Percentiles rank a stretch among this genome's conserved stretches.
Evolutionary conservation across 2,113 vertebrate genomes (phyloP).

Genomic region (Lutjanus erythropterus): DNA sequence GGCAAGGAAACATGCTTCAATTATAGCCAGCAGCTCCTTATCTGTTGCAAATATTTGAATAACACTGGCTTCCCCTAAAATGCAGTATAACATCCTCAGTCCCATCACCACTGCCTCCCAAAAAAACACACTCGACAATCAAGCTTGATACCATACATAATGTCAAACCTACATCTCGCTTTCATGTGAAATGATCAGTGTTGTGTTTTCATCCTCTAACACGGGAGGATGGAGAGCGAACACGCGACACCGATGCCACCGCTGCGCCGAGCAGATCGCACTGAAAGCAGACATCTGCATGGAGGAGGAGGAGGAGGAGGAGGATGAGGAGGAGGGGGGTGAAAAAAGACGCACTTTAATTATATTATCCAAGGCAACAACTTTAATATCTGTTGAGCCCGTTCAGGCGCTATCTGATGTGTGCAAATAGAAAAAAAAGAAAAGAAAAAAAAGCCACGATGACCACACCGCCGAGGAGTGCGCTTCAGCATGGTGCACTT

Average conservation of each 20-base stretch:
- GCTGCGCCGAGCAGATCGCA: constrained; percentile 22
- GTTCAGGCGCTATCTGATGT: not conserved
- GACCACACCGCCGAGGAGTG: constrained; percentile 4
- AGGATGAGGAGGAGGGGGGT: too few relatives aligned
- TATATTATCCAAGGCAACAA: constrained; percentile 37
- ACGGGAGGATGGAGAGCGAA: constrained; percentile 24
- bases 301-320: too few relatives aligned
- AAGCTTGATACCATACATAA: too few relatives aligned
- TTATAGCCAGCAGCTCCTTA: not conserved
- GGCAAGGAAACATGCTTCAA: not conserved
- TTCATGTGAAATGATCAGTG: not conserved
- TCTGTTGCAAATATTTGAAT: constrained; percentile 13
- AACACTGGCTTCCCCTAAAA: constrained; percentile 20
- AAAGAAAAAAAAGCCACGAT: constrained; percentile 7
- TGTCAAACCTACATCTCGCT: too few relatives aligned
- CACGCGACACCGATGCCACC: constrained; percentile 53
- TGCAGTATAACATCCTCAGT: constrained; percentile 21
- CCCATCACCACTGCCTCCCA: not conserved
- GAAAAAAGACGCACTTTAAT: constrained; percentile 17
- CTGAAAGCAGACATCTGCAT: constrained; percentile 25
- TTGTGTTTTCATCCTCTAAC: constrained; percentile 12
- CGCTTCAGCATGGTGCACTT: constrained; percentile 26
- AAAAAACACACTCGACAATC: too few relatives aligned
- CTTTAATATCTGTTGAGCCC: constrained; percentile 66
- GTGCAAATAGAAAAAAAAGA: too few relatives aligned